Evolutionary conservation across 2,797 vertebrate genomes (phyloP), one percentile per base, ranked within the genome.

Genomic region (Xerus rutilus): DNA sequence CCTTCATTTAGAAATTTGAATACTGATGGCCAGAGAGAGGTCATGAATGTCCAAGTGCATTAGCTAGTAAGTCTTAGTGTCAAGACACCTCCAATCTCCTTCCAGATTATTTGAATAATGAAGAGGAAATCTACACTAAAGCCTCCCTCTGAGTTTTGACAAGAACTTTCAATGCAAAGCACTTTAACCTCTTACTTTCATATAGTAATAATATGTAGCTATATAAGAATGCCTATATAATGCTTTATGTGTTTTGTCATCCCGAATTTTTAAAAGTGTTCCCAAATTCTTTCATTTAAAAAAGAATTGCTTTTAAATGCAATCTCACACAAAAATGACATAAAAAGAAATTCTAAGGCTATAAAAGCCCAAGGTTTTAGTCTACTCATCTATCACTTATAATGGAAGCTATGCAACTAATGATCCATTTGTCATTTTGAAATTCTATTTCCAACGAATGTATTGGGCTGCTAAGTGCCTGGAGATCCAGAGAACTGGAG

Each of bases 401-500:
- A 85, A 76, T 92, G 3, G 74, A 83, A 97, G 69, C 47, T 49
- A 20, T 95, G 45, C 9, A 73, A 45, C 59, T 5, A 2, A 78
- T 2, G 6, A 30, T 1, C 69, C 0, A 0, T 95, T 95, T 32
- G 39, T 98, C 96, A 93, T 23, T 47, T 92, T 97, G 93, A 88
- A 95, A 89, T 91, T 69, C 67, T 70, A 18, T 69, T 92, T 96
- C 0, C 0, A 82, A 43, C 13, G 18, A 81, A 54, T 25, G 18
- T 85, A 35, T 49, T 86, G 92, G 20, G 65, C 94, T 97, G 65
- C 77, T 93, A 96, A 97, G 87, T 52, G 64, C 62, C 83, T 96
- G 86, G 87, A 97, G 96, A 95, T 49, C 30, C 74, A 95, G 91
- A 82, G 52, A 39, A 47, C 49, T 92, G 32, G 69, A 97, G 93